Evolutionary conservation across 2,113 vertebrate genomes (phyloP).

Genomic region (Rhabdornis inornatus): DNA sequence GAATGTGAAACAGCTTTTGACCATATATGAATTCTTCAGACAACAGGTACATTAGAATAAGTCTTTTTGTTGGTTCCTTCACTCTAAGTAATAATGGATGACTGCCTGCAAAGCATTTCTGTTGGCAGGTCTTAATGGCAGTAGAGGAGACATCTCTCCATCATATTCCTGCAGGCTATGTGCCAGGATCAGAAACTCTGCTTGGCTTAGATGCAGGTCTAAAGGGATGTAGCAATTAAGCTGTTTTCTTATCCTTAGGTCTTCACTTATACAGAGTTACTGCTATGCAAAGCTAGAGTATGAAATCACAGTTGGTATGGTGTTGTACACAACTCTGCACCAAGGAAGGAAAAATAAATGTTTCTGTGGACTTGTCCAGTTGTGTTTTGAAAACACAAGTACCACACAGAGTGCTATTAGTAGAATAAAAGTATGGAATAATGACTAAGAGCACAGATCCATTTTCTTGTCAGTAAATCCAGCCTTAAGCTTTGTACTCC

Average conservation of each 20-base stretch:
- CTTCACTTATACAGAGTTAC: neutral
- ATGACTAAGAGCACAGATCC: neutral
- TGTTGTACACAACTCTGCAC: neutral
- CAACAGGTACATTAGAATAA: neutral
- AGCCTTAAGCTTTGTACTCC: neutral
- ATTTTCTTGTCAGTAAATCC: constrained; percentile 4
- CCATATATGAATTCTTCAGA: neutral
- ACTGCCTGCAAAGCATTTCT: neutral
- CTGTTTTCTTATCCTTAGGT: neutral
- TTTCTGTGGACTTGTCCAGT: neutral
- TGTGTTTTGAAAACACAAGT: neutral
- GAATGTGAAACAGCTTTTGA: neutral
- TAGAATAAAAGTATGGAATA: neutral
- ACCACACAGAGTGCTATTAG: neutral
- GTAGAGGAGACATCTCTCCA: neutral
- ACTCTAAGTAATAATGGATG: neutral
- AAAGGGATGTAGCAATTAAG: neutral
- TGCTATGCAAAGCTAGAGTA: neutral
- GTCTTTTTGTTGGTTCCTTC: neutral
- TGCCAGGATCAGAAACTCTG: neutral
- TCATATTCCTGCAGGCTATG: neutral
- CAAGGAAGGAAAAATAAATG: neutral
- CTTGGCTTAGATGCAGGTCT: neutral
- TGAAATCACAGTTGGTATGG: neutral
- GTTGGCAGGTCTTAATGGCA: neutral